These are phyloP conservation scores for Calephelis perditalis DNA, from an alignment of 2,888 invertebrate species.

Conservation along the genomic window DNA sequence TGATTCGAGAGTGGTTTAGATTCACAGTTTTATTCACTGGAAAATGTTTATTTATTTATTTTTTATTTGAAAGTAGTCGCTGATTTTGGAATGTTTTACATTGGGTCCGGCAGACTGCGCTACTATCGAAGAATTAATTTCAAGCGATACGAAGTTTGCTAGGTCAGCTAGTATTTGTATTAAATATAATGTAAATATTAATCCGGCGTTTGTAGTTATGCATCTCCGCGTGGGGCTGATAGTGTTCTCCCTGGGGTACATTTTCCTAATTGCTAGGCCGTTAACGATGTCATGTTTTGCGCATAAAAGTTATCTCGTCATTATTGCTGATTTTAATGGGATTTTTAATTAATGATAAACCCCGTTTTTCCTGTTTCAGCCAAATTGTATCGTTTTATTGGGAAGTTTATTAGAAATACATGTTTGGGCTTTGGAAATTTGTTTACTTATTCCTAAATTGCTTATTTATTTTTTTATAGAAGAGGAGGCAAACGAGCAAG, in stretches of 20 bases:
- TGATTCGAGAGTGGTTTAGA: no score
- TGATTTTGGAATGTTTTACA: no score
- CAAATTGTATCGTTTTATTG: neutral
- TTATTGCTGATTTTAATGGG: constrained; percentile 10
- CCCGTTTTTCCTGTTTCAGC: constrained; percentile 7
- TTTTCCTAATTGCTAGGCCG: constrained; percentile 10
- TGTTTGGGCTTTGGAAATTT: neutral
- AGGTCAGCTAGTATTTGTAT: no score
- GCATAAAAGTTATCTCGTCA: constrained; percentile 9
- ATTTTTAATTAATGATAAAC: constrained; percentile 11
- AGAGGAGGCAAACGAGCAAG: no score
- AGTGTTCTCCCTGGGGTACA: constrained; percentile 6
- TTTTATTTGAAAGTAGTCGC: no score
- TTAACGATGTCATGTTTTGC: constrained; percentile 11
- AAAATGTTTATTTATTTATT: no score
- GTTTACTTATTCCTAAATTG: neutral
- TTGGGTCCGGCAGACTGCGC: no score
- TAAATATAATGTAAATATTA: neutral
- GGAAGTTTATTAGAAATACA: constrained; percentile 2
- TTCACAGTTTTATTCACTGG: no score
- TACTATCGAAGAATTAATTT: no score
- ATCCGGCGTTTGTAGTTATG: neutral
- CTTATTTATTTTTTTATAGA: neutral
- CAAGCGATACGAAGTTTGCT: no score
- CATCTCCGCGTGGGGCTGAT: constrained; percentile 3